Base-by-base conservation (phyloP, 2,888 invertebrate species). In the Watsonalla cultraria region DNA sequence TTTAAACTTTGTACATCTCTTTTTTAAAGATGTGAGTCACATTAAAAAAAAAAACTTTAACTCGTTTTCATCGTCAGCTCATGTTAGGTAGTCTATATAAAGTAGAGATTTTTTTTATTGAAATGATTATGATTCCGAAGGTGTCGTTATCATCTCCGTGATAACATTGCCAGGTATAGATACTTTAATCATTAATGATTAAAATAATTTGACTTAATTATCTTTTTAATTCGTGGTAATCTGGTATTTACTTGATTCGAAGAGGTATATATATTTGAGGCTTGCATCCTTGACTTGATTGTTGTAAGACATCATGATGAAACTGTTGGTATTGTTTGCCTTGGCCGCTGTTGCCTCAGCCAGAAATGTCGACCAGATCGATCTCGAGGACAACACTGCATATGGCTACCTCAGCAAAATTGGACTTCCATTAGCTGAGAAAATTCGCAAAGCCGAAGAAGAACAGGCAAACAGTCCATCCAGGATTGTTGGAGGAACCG, bases 401-500 rank as follows among this genome's bases (percentile, higher is more conserved):
- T 65, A 51, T 52, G 60, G 58, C 35, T 66, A 66, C 55, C 49
- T 55, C 15, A 35, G 42, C 13, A 57, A 51, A 37, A 49, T 52
- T 46, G 61, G 61, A 53, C 56, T 62, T 14, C 62, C 61, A n/a
- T 48, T 54, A 51, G 62, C 60, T 7, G 62, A 62, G 33, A 45
- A 56, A 51, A 60, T 61, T 33, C 59, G 61, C 24, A 53, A 56
- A 42, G 54, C 52, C 39, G 52, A 62, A 58, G 58, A 52, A 24
- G 63, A 62, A 51, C 57, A 58, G 11, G 51, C 34, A 24, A 11
- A 45, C 0, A 35, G 45, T 34, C 45, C 33, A 8, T 54, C 59
- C 46, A 70, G 72, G 58, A 74, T 75, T 7, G 61, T 65, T 2
- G 73, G 70, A 34, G 76, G 75, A 9, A 49, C 52, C 0, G 0